Conservation (phyloP, 2,797 vertebrate genomes). For the Eulemur albifrons region DNA sequence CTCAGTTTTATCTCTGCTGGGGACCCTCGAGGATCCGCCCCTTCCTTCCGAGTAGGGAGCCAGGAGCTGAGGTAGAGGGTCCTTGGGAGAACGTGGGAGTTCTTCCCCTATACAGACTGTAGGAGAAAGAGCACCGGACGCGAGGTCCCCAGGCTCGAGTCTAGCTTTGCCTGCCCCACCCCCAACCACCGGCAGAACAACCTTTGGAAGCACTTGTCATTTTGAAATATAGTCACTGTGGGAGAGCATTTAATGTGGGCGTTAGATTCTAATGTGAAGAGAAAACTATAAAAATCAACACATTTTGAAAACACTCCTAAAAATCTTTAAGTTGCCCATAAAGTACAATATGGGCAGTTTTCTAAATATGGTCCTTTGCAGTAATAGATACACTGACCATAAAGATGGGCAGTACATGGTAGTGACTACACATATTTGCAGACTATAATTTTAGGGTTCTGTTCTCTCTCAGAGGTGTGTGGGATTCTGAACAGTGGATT, state of each 20-base stretch:
- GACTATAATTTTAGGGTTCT: neutral
- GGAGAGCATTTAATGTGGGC: neutral
- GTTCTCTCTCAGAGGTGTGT: neutral
- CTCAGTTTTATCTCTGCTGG: neutral
- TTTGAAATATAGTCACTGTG: neutral
- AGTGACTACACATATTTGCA: neutral
- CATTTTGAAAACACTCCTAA: neutral
- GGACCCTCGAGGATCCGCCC: no score
- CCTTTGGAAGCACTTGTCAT: neutral
- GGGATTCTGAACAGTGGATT: neutral
- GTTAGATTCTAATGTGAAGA: neutral
- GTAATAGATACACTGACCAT: neutral
- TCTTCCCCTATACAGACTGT: neutral
- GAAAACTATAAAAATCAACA: constrained; percentile 4
- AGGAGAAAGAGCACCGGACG: neutral
- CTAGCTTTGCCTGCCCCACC: neutral
- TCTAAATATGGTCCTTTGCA: neutral
- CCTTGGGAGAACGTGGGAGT: neutral
- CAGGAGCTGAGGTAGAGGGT: neutral
- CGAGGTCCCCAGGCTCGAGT: neutral
- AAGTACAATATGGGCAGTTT: neutral
- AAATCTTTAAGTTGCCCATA: neutral
- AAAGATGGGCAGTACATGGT: neutral
- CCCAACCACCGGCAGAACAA: neutral
- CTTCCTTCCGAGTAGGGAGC: neutral